These are phyloP conservation scores for Rhagologus leucostigma DNA, from an alignment of 2,113 vertebrate species.

Conservation along the genomic window DNA sequence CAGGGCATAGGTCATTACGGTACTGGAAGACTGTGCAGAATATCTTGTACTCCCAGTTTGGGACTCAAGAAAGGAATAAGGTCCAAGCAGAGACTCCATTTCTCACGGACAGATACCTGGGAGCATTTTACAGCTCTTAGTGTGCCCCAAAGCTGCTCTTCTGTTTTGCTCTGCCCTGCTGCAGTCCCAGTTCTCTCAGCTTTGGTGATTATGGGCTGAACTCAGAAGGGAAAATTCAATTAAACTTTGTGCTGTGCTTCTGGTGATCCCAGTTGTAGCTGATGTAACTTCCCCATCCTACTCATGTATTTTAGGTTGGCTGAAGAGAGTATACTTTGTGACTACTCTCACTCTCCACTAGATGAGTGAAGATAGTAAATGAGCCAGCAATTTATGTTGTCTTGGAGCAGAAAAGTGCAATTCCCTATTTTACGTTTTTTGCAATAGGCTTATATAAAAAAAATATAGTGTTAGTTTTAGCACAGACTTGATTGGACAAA, in stretches of 20 bases:
- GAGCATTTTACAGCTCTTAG: neutral
- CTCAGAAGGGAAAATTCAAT: neutral
- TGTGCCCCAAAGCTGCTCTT: neutral
- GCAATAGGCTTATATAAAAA: neutral
- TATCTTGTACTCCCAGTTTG: rapidly evolving
- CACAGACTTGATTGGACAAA: neutral
- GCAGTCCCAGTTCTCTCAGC: neutral
- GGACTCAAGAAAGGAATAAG: neutral
- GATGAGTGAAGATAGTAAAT: neutral
- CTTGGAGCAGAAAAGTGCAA: neutral
- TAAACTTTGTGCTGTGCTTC: neutral
- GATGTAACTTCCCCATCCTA: neutral
- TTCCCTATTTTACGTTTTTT: neutral
- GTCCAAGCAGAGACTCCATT: neutral
- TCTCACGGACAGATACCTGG: rapidly evolving
- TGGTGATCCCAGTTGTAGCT: neutral
- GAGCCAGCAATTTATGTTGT: neutral
- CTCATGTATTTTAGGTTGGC: neutral
- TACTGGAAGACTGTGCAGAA: neutral
- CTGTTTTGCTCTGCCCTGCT: neutral
- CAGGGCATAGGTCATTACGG: neutral
- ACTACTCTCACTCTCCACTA: neutral
- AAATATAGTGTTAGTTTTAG: neutral
- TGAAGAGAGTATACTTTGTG: neutral
- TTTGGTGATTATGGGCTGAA: neutral